phyloP scores from a whole-genome alignment of 2,113 vertebrate species.

The Podarcis raffonei region DNA sequence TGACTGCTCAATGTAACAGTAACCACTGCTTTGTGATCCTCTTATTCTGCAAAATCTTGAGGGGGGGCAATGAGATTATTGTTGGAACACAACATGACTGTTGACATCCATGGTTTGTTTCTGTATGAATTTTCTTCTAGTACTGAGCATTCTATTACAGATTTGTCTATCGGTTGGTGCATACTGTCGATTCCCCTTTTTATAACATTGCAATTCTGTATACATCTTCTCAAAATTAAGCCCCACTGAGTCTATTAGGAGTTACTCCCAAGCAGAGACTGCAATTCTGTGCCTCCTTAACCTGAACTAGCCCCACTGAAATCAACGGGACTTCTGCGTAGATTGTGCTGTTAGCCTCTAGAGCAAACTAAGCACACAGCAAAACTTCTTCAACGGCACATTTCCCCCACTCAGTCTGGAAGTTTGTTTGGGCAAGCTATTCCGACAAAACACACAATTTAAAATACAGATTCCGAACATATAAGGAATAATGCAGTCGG shows the following conservation, averaged over 20 bases:
- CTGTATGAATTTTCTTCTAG: neutral
- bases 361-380: neutral
- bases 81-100: neutral
- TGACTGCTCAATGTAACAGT: neutral
- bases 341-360: neutral
- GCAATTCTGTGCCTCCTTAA: no score
- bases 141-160: neutral
- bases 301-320: no score
- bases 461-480: no score
- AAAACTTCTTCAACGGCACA: neutral
- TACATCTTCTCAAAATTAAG: neutral
- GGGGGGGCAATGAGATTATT: neutral
- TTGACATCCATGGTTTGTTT: neutral
- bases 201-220: neutral
- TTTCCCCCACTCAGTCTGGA: neutral
- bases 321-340: neutral
- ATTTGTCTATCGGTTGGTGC: neutral
- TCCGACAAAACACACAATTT: neutral
- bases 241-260: neutral
- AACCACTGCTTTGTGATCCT: neutral
- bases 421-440: neutral
- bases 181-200: neutral
- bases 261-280: neutral
- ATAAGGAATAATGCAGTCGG: no score
- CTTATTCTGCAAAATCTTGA: neutral